Evolutionary conservation across 2,888 invertebrate species (phyloP), one percentile per base, ranked within the genome.

Genomic region (Nycteola revayana): DNA sequence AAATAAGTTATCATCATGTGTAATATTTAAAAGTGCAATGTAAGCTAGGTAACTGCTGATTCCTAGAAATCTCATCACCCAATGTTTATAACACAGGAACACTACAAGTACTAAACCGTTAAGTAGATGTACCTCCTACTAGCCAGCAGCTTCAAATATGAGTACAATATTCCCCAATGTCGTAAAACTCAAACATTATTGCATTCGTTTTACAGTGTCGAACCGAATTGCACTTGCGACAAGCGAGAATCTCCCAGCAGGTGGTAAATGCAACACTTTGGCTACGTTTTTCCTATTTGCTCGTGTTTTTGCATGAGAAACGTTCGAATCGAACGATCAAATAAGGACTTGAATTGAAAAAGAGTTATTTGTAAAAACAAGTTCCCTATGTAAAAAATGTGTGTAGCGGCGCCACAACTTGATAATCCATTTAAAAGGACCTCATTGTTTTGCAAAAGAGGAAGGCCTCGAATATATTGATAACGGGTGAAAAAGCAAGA

Each of bases 291-390:
- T 73, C 62, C 63, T 51, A 47, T 51, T 56, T 44, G 56, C 46
- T 48, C 49, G 57, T 46, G 64, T 74, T 72, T 72, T 72, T 76
- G 71, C 68, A 72, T 66, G 63, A 60, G 63, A 62, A 62, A 55
- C 54, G 60, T 66, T 61, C 66, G 49, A 68, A 60, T 65, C 60
- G 50, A 67, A n/a, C n/a, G 64, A 66, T 68, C 62, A 59, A 69
- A 68, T 69, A 73, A 69, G 66, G 58, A 66, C 71, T 65, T 60
- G 67, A 66, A 69, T 60, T 56, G 47, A 74, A 75, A 78, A 77
- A 77, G 76, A 75, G 70, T 69, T 72, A 75, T 74, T 76, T 75
- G n/a, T 72, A 74, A 73, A 76, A 79, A 80, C 74, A 75, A 77
- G 72, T 74, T 66, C 64, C 66, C 68, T 67, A 66, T 56, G 61